Conservation (phyloP, 2,113 vertebrate genomes). For the Rhineura floridana region DNA sequence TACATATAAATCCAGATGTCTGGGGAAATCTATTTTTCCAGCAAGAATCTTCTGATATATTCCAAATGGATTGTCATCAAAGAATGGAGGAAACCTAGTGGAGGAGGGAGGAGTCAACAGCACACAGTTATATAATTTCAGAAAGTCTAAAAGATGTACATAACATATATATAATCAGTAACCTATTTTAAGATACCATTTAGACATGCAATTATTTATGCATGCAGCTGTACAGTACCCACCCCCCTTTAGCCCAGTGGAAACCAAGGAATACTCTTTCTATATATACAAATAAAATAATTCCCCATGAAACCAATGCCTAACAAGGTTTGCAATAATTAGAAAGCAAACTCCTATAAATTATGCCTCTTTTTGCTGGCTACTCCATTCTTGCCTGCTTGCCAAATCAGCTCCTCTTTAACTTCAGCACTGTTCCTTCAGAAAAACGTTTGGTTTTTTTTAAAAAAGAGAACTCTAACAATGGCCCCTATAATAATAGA, state of each 20-base stretch:
- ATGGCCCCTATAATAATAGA: no score
- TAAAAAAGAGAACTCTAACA: no score
- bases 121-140: background rate
- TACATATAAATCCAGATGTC: conserved; percentile 94
- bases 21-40: conserved; percentile 94
- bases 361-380: background rate
- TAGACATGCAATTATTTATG: background rate
- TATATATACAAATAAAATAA: background rate
- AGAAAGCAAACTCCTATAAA: background rate
- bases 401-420: background rate
- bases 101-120: conserved; percentile 19
- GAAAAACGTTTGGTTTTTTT: background rate
- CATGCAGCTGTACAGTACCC: background rate
- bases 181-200: background rate
- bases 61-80: conserved; percentile 97
- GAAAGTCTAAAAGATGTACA: background rate
- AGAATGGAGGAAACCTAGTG: conserved; percentile 92
- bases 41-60: conserved; percentile 98
- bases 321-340: background rate
- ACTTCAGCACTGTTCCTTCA: background rate
- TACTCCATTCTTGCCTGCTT: background rate
- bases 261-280: background rate
- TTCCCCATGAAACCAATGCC: no score
- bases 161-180: background rate
- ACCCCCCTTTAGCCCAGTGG: no score